Evolutionary conservation across 2,888 invertebrate species (phyloP).

Genomic region (Napeogenes sylphis): DNA sequence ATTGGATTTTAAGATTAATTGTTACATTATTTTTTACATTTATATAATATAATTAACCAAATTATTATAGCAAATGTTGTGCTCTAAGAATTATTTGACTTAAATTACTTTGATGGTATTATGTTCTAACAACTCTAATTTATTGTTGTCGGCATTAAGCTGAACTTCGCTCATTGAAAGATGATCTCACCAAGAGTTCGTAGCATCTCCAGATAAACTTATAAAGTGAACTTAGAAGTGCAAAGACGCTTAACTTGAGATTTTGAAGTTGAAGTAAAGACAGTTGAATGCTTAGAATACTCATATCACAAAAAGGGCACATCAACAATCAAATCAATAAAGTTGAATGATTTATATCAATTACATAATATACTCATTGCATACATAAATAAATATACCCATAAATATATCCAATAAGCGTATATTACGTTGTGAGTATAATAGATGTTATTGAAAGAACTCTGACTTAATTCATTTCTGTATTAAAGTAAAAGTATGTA

Average conservation of each 20-base stretch:
- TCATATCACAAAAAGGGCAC: background rate
- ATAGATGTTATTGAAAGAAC: constrained; percentile 1
- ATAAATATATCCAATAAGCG: too few species aligned
- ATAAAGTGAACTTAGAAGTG: background rate
- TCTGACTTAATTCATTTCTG: constrained; percentile 10
- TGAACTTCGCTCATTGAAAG: constrained; percentile 8
- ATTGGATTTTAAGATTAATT: too few species aligned
- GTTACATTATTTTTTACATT: too few species aligned
- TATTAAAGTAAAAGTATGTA: constrained; percentile 25
- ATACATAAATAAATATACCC: too few species aligned
- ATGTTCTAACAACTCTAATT: background rate
- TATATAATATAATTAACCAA: too few species aligned
- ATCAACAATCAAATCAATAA: too few species aligned
- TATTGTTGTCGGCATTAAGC: constrained; percentile 1
- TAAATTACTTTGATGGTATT: background rate
- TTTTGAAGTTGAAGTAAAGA: background rate
- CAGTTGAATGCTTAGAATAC: background rate
- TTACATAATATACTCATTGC: too few species aligned
- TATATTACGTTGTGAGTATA: constrained; percentile 1
- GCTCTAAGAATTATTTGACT: too few species aligned
- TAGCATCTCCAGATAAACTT: constrained; percentile 2
- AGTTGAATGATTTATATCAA: too few species aligned
- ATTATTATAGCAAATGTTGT: too few species aligned
- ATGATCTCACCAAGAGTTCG: constrained; percentile 15
- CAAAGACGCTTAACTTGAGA: background rate